Evolutionary conservation across 2,113 vertebrate genomes (phyloP).

Genomic region (Ancistrus triradiatus): DNA sequence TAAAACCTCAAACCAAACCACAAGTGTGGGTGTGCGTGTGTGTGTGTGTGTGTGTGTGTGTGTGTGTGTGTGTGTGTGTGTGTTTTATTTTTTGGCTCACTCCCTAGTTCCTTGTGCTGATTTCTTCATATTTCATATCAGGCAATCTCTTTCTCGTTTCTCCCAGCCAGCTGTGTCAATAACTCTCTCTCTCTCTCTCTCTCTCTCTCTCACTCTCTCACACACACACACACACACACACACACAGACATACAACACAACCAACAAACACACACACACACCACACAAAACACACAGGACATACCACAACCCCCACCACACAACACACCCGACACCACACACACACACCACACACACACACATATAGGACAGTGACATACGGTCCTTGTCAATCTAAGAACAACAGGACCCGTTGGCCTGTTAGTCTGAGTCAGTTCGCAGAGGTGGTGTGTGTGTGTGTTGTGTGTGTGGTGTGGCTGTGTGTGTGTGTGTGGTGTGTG

Average conservation of each 20-base stretch:
- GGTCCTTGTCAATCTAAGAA: no score
- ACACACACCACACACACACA: neutral
- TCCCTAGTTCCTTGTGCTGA: conserved; percentile 51
- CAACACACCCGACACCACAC: no score
- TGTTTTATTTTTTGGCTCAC: conserved; percentile 35
- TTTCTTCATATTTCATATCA: conserved; percentile 73
- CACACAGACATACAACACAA: conserved; percentile 28
- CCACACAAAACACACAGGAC: no score
- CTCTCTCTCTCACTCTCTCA: conserved; percentile 49
- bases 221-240: conserved; percentile 36
- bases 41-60: conserved; percentile 12
- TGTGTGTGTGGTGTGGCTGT: no score
- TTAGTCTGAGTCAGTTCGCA: no score
- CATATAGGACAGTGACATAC: no score
- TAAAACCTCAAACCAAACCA: neutral
- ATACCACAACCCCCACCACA: no score
- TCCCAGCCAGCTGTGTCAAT: conserved; percentile 72
- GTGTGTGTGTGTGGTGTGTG: no score
- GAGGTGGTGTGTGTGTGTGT: no score
- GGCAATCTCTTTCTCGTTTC: conserved; percentile 73
- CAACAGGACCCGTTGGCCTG: no score
- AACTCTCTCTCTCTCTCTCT: conserved; percentile 55
- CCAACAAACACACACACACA: neutral
- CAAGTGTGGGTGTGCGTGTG: conserved; percentile 12
- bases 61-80: conserved; percentile 23